These are phyloP conservation scores for Corynorhinus townsendii DNA, from an alignment of 2,113 vertebrate genomes.

Conservation along the genomic window DNA sequence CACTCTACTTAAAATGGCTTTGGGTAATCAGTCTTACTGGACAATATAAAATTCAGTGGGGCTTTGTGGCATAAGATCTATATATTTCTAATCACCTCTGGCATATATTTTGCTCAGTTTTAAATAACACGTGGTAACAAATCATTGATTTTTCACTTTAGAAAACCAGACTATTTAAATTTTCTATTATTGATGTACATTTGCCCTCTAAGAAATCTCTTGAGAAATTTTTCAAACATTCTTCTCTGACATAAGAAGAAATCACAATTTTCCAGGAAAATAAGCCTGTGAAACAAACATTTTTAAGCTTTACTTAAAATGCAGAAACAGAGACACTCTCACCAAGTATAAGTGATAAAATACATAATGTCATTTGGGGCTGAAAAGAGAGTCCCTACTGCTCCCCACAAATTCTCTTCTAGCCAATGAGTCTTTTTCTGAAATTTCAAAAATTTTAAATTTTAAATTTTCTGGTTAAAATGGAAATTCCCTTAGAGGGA, in stretches of 20 bases:
- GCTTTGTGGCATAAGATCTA: background rate
- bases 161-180: background rate
- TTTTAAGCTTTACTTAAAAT: conserved; percentile 4
- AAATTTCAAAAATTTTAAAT: background rate
- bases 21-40: background rate
- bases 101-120: background rate
- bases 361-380: background rate
- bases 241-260: background rate
- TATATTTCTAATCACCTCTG: background rate
- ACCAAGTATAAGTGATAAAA: background rate
- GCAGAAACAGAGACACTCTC: background rate
- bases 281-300: background rate
- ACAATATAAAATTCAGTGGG: background rate
- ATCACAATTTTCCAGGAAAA: conserved; percentile 8
- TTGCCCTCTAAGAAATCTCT: background rate
- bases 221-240: background rate
- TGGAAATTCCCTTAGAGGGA: background rate
- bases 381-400: background rate
- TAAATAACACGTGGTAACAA: background rate
- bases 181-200: background rate
- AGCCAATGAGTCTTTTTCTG: background rate
- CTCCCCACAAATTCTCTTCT: background rate
- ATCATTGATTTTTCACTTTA: conserved; percentile 27
- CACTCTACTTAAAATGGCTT: background rate
- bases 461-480: conserved; percentile 43